Evolutionary conservation across 2,113 vertebrate species (phyloP).

Genomic region (Aphyosemion australe): DNA sequence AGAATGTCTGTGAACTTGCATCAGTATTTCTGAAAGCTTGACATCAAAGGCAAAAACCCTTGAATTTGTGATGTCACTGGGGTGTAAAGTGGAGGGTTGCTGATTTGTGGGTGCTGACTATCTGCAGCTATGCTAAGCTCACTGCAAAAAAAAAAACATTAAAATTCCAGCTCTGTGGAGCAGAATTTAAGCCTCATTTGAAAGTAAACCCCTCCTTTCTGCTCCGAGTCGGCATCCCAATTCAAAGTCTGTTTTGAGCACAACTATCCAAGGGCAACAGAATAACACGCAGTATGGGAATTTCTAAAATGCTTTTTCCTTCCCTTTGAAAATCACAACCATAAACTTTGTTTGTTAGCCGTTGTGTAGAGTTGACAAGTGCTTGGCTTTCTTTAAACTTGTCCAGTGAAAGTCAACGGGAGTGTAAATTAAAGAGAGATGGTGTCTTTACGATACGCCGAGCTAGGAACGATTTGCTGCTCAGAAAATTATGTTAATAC

Average conservation of each 20-base stretch:
- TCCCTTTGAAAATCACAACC: conserved; percentile 47
- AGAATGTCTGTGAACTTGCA: conserved; percentile 56
- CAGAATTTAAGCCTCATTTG: conserved; percentile 39
- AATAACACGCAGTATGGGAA: conserved; percentile 26
- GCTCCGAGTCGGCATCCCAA: conserved; percentile 32
- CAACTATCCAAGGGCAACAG: conserved; percentile 40
- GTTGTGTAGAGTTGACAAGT: conserved; percentile 32
- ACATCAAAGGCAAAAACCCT: conserved; percentile 49
- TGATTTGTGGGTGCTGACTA: conserved; percentile 33
- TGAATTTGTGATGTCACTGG: conserved; percentile 52
- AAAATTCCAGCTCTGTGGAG: conserved; percentile 25
- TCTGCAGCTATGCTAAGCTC: conserved; percentile 18
- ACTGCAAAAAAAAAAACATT: conserved; percentile 9
- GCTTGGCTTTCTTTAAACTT: conserved; percentile 38
- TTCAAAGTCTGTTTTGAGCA: conserved; percentile 46
- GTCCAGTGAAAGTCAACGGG: conserved; percentile 29
- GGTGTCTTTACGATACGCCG: conserved; percentile 38
- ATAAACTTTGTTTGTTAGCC: conserved; percentile 58
- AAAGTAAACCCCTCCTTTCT: conserved; percentile 8
- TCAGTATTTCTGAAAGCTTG: conserved; percentile 54
- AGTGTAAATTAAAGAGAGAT: conserved; percentile 51
- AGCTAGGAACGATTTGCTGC: conserved; percentile 39
- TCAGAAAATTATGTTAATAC: conserved; percentile 24
- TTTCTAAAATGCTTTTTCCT: conserved; percentile 28
- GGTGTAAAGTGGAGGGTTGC: conserved; percentile 22